A percentile compares a stretch with the other conserved stretches of the same genome.
phyloP scores from a whole-genome alignment of 2,113 vertebrate species.

The Heterotilapia buettikoferi region DNA sequence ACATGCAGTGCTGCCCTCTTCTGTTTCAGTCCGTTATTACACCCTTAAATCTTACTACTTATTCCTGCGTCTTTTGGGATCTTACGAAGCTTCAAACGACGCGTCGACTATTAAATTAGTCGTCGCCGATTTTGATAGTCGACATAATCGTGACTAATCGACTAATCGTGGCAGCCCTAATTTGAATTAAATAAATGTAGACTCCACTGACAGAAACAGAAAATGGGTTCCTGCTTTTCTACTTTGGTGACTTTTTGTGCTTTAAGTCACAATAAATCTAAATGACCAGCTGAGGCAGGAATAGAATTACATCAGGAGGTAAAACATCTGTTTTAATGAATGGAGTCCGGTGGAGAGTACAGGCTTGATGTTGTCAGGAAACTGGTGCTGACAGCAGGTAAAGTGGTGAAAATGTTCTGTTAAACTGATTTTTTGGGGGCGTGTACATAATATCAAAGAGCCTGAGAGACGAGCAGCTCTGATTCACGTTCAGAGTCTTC shows the following conservation, averaged over 20 bases:
- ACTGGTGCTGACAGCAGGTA: neutral
- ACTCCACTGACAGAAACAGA: neutral
- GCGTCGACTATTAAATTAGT: no score
- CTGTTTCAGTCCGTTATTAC: no score
- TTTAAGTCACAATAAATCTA: neutral
- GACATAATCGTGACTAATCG: no score
- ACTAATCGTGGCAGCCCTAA: no score
- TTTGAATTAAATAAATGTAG: neutral
- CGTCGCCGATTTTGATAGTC: no score
- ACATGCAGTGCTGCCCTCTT: no score
- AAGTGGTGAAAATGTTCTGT: neutral
- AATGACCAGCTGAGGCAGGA: neutral
- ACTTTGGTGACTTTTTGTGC: neutral
- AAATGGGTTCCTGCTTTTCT: neutral
- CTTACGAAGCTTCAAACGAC: no score
- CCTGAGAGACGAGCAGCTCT: neutral
- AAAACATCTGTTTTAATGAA: neutral
- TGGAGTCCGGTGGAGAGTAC: neutral
- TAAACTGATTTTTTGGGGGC: neutral
- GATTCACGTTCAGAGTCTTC: neutral
- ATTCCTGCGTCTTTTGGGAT: no score
- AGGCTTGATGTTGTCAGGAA: neutral
- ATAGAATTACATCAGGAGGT: neutral
- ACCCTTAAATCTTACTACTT: no score
- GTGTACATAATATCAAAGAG: neutral